phyloP scores from a whole-genome alignment of 2,113 vertebrate species.

The Silurus asotus region DNA sequence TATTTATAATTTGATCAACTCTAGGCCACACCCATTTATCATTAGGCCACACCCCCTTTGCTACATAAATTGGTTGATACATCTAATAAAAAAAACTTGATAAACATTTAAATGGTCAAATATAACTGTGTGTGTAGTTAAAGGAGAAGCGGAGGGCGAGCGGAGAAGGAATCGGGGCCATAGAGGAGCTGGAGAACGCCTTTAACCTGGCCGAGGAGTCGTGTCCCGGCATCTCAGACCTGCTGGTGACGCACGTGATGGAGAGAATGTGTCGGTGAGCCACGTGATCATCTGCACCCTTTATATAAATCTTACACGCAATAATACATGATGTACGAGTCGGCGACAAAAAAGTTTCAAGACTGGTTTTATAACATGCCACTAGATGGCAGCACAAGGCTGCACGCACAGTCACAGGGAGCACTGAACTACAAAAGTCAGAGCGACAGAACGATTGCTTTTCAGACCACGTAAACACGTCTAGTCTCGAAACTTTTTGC shows the following conservation, averaged over 20 bases:
- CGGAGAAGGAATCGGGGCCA: slow-evolving; percentile 84
- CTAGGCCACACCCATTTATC: not conserved
- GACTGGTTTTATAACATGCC: too few species aligned
- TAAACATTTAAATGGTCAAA: not conserved
- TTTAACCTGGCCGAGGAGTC: slow-evolving; percentile 92
- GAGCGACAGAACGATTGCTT: too few species aligned
- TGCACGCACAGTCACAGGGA: too few species aligned
- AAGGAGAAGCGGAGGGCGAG: slow-evolving; percentile 79
- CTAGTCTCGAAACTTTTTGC: too few species aligned
- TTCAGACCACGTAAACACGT: too few species aligned
- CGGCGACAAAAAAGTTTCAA: too few species aligned
- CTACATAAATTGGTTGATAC: too few species aligned
- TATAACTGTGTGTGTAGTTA: slow-evolving; percentile 33
- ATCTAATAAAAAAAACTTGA: not conserved
- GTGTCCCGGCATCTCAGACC: slow-evolving; percentile 87
- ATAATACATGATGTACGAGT: too few species aligned
- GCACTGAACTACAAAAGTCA: too few species aligned
- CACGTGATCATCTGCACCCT: not conserved
- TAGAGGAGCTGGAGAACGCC: slow-evolving; percentile 97
- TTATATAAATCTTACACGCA: not conserved
- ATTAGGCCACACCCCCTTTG: not conserved
- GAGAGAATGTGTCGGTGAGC: slow-evolving; percentile 83
- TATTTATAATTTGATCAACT: not conserved
- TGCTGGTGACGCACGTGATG: slow-evolving; percentile 83
- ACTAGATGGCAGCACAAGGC: too few species aligned